phyloP scores from a whole-genome alignment of 35 echinoderm and acorn worm genomes.

The Holothuria glaberrima region DNA sequence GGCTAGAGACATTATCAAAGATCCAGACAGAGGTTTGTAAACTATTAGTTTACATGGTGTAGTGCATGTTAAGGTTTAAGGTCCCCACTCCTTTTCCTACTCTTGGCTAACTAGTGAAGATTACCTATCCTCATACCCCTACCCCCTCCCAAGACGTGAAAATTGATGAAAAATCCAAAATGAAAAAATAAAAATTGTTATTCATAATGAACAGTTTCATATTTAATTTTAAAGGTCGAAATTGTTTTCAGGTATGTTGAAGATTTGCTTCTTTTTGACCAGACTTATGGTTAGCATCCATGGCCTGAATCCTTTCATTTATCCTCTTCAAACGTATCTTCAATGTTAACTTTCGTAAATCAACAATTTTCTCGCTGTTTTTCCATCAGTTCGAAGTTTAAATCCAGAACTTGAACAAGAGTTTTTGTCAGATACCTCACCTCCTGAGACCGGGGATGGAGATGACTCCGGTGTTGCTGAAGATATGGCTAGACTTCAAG shows the following conservation, averaged over 20 bases:
- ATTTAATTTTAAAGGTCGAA: background rate
- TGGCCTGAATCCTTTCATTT: background rate
- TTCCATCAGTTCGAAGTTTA: conserved; percentile 40
- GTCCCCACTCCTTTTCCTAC: too few species aligned
- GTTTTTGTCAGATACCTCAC: conserved; percentile 30
- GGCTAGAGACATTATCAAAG: conserved; percentile 71
- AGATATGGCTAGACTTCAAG: conserved; percentile 40
- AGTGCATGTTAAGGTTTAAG: too few species aligned
- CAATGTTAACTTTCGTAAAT: too few species aligned
- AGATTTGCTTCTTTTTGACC: background rate
- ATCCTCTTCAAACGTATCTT: background rate
- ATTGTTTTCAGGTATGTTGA: background rate
- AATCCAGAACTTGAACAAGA: conserved; percentile 56
- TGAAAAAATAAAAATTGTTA: background rate
- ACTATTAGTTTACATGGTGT: background rate
- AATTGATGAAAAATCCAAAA: too few species aligned
- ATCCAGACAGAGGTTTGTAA: conserved; percentile 71
- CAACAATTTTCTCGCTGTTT: conserved; percentile 1
- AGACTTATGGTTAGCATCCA: background rate
- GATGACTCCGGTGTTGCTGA: conserved; percentile 50
- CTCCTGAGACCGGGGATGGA: background rate
- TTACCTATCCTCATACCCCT: too few species aligned
- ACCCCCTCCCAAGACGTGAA: too few species aligned
- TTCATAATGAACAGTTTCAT: background rate
- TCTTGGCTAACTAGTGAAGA: too few species aligned